Evolutionary conservation across 1,140 invertebrate genomes (phyloP).

Genomic region (Lysiphlebus fabarum): DNA sequence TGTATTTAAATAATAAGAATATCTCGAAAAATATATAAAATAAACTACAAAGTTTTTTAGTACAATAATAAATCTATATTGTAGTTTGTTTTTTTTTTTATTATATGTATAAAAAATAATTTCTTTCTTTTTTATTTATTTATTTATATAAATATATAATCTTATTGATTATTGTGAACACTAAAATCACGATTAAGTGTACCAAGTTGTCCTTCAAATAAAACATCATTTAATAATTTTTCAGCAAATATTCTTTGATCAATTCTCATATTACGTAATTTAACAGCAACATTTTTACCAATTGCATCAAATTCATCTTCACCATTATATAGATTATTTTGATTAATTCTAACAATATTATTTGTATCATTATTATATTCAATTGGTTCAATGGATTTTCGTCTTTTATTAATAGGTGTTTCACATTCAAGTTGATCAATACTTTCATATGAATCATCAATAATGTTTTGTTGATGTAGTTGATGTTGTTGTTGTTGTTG

Average conservation of each 20-base stretch:
- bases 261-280: constrained; percentile 50
- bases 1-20: too few relatives aligned
- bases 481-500: too few relatives aligned
- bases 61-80: neutral
- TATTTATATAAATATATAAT: constrained; percentile 31
- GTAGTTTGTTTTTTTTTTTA: neutral
- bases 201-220: constrained; percentile 52
- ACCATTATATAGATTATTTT: constrained; percentile 41
- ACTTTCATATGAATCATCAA: too few relatives aligned
- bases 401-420: constrained; percentile 35
- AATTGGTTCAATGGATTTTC: constrained; percentile 41
- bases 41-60: too few relatives aligned
- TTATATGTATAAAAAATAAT: constrained; percentile 4
- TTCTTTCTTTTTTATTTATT: constrained; percentile 8
- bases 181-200: constrained; percentile 51
- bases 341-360: constrained; percentile 38
- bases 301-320: constrained; percentile 53
- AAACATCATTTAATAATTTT: constrained; percentile 51
- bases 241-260: constrained; percentile 54
- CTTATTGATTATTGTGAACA: constrained; percentile 33
- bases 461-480: too few relatives aligned
- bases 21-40: too few relatives aligned
- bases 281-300: constrained; percentile 51
- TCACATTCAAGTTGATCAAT: too few relatives aligned
- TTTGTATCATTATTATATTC: constrained; percentile 36